phyloP scores from a whole-genome alignment of 2,888 invertebrate genomes.

The Acheta domesticus region DNA sequence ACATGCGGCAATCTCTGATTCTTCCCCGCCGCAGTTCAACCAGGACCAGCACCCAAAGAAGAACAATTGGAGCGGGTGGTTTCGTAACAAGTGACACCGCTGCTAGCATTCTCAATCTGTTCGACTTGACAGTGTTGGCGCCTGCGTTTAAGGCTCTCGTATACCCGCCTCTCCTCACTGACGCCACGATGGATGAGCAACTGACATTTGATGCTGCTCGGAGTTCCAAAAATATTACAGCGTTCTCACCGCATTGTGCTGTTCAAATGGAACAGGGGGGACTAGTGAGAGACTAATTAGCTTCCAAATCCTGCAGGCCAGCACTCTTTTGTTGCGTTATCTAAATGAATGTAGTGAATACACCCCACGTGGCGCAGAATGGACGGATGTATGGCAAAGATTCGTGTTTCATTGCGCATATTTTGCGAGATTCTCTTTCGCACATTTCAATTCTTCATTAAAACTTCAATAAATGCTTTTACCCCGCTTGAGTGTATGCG shows the following conservation, averaged over 20 bases:
- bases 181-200: no score
- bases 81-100: no score
- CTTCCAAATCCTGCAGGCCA: constrained; percentile 1
- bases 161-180: no score
- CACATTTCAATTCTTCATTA: not conserved
- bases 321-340: constrained; percentile 18
- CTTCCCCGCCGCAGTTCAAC: no score
- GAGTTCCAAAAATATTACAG: not conserved
- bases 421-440: constrained; percentile 18
- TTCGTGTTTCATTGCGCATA: constrained; percentile 9
- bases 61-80: no score
- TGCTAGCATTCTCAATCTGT: no score
- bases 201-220: constrained; percentile 6
- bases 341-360: constrained; percentile 10
- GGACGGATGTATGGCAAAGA: not conserved
- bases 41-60: no score
- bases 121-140: no score
- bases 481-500: no score
- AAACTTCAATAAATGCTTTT: not conserved
- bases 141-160: no score
- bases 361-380: not conserved
- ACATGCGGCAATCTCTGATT: no score
- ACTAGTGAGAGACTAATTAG: constrained; percentile 8
- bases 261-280: not conserved
- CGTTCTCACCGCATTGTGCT: constrained; percentile 9